Evolutionary conservation across 1,140 invertebrate species (phyloP), one percentile per base, ranked within the genome.

Genomic region (Dreissena rostriformis): DNA sequence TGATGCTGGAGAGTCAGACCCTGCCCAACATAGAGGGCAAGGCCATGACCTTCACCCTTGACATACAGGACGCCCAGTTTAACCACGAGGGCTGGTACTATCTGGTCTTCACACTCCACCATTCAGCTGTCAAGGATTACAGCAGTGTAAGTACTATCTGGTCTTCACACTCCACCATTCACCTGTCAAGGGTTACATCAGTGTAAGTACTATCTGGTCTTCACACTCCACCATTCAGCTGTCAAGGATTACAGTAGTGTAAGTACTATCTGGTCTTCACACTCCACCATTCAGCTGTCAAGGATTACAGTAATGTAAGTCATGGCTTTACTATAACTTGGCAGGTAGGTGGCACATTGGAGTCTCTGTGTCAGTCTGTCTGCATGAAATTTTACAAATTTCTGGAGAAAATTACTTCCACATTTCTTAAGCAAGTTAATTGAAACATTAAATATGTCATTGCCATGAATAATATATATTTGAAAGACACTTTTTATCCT

Each of bases 51-150:
- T 84, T 84, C 55, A 52, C 66, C 22, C 52, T 84, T 24, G 73
- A 77, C 28, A 68, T 84, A 12, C 53, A 70, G 24, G 82, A 84
- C 70, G 82, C 74, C 24, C 82, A 84, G 67, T 84, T 84, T 52
- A 84, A 84, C 53, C 82, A 84, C 77, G 82, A 75, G 29, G 82
- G 82, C 49, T 72, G 55, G 55, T 84, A 84, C 57, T 76, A 84
- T 28, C 74, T 84, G 19, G 66, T 65, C 10, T 49, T 84, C 28
- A 71, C 82, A 10, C 53, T 84, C 8, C 65, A 77, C 17, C 76
- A 72, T 55, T 84, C 82, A n/a, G 68, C 76, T 49, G 67, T 61
- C 12, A 70, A 71, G 51, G 82, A 84, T 53, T 84, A 70, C 52
- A 84, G 74, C 24, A 17, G 77, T 61, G 80, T 82, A 49, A n/a